Percentiles rank a stretch among this genome's conserved stretches.
phyloP scores from a whole-genome alignment of 2,797 vertebrate species.

The Zalophus californianus region DNA sequence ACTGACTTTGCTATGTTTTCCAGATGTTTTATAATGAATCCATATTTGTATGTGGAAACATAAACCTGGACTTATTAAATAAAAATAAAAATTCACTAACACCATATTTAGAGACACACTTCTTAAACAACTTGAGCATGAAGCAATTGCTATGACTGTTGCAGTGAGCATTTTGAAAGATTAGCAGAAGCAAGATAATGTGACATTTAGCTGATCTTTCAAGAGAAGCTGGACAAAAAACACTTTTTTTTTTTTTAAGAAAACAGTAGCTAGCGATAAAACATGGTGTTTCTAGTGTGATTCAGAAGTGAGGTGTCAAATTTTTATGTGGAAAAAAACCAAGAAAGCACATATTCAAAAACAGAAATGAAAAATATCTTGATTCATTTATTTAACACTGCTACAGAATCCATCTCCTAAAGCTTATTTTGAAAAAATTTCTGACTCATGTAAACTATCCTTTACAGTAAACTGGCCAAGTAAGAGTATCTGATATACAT shows the following conservation, averaged over 20 bases:
- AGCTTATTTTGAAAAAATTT: not conserved
- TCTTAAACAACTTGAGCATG: slow-evolving; percentile 14
- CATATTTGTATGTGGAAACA: not conserved
- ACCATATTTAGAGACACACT: not conserved
- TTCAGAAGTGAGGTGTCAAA: slow-evolving; percentile 49
- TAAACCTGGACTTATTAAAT: not conserved
- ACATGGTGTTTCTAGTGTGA: slow-evolving; percentile 50
- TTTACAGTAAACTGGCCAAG: not conserved
- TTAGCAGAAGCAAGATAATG: slow-evolving; percentile 62
- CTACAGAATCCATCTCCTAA: not conserved
- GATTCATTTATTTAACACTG: slow-evolving; percentile 49
- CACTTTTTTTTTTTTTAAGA: not conserved
- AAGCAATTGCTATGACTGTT: slow-evolving; percentile 18
- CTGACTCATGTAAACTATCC: not conserved
- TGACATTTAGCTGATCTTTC: slow-evolving; percentile 73
- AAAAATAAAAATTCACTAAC: not conserved
- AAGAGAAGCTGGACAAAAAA: slow-evolving; percentile 54
- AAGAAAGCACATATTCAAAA: slow-evolving; percentile 52
- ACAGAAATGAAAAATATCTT: slow-evolving; percentile 13
- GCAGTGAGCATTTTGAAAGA: slow-evolving; percentile 25
- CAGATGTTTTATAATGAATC: not conserved
- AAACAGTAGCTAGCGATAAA: slow-evolving; percentile 50
- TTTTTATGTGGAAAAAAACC: slow-evolving; percentile 56
- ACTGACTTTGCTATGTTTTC: not conserved
- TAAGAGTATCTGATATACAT: not conserved